Percentiles rank a stretch among this genome's conserved stretches.
phyloP scores from a whole-genome alignment of 2,113 vertebrate genomes.

The Bolborhynchus lineola region DNA sequence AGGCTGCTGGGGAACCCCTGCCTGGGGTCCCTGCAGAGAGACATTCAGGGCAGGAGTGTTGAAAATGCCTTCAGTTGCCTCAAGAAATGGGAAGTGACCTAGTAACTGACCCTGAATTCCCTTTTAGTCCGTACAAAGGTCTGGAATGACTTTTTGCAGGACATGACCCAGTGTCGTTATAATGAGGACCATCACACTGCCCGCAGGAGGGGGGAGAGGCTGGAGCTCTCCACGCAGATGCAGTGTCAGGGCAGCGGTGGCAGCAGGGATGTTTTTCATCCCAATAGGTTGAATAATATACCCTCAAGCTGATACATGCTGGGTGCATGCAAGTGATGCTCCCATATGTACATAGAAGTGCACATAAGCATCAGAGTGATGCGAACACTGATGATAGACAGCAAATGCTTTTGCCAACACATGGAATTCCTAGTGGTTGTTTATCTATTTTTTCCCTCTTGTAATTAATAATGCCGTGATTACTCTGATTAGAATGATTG shows the following conservation, averaged over 20 bases:
- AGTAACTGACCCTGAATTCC: not conserved
- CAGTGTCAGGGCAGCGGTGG: not conserved
- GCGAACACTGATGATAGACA: accelerated
- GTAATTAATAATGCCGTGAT: not conserved
- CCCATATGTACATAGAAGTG: accelerated
- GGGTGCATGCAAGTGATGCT: accelerated
- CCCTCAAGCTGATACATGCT: accelerated
- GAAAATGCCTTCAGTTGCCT: not conserved
- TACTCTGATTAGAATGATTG: slow-evolving; percentile 28
- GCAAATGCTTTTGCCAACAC: not conserved
- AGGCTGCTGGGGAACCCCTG: not conserved
- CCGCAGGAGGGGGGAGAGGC: accelerated
- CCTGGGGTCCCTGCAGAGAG: not conserved
- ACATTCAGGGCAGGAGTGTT: not conserved
- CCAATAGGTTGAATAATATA: not conserved
- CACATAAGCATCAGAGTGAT: not conserved
- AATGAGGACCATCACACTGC: accelerated
- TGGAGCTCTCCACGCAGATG: not conserved
- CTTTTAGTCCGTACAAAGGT: not conserved
- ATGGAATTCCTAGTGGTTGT: not conserved
- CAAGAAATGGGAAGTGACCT: not conserved
- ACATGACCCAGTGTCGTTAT: accelerated
- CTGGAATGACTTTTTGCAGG: not conserved
- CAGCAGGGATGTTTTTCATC: not conserved
- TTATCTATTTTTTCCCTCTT: not conserved